A percentile compares a stretch with the other conserved stretches of the same genome.
Evolutionary conservation across 1,140 invertebrate species (phyloP).

Genomic region (Euglossa dilemma): DNA sequence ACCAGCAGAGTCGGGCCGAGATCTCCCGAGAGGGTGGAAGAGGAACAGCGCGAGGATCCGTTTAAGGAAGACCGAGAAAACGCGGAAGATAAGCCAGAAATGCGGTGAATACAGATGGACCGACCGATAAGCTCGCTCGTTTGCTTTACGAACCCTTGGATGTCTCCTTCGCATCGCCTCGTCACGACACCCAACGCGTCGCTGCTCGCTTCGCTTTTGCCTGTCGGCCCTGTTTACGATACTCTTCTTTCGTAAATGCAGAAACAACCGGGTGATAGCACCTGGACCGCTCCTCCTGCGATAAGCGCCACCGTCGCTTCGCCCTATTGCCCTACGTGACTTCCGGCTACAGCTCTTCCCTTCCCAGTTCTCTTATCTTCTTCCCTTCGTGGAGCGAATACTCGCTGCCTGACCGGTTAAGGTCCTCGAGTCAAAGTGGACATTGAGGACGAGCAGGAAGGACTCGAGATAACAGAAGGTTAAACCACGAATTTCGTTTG

Average conservation of each 20-base stretch:
- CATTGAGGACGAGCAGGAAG: background rate
- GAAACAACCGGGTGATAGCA: constrained; percentile 6
- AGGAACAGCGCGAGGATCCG: background rate
- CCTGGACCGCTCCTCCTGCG: background rate
- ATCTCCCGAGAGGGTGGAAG: constrained; percentile 51
- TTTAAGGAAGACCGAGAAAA: constrained; percentile 25
- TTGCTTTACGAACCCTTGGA: constrained; percentile 60
- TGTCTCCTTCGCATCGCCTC: constrained; percentile 38
- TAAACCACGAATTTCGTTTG: background rate
- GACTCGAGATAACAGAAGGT: background rate
- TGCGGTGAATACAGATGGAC: constrained; percentile 77
- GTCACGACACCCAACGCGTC: constrained; percentile 14
- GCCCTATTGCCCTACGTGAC: constrained; percentile 7
- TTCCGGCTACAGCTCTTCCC: background rate
- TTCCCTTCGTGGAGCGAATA: background rate
- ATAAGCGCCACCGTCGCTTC: constrained; percentile 21
- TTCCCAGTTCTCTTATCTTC: background rate
- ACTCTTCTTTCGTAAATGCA: constrained; percentile 30
- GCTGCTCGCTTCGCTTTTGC: constrained; percentile 43
- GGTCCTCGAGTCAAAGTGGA: background rate
- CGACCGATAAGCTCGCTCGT: constrained; percentile 68
- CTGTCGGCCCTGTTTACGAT: constrained; percentile 19
- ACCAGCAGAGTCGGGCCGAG: constrained; percentile 46
- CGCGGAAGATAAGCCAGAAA: constrained; percentile 70
- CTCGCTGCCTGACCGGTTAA: background rate